Evolutionary conservation across 2,113 vertebrate species (phyloP), one percentile per base, ranked within the genome.

Genomic region (Emydura subglobosa): DNA sequence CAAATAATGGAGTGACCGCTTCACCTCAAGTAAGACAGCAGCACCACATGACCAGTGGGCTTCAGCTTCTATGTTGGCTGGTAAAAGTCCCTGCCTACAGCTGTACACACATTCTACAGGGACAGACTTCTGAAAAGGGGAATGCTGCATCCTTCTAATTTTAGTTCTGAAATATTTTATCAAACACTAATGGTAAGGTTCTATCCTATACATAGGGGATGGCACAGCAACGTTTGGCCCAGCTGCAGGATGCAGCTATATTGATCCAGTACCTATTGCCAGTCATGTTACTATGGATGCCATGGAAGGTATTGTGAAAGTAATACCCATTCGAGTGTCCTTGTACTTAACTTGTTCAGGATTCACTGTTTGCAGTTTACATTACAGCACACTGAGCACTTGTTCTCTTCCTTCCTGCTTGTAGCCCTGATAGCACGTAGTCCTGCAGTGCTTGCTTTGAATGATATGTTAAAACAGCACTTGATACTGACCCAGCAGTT

Each of bases 391-490:
- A 83, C 0, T 79, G 4, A 3, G 42, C 19, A 39, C 72, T 57
- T 22, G 1, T 1, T 80, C 0, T 6, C 0, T 2, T 85, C 16
- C 1, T 9, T 0, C 0, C 11, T 13, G 19, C 10, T 31, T 13
- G 42, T 96, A 99, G 99, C 98, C 76, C 88, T 99, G 94, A 98
- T 98, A 0, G 65, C 97, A 0, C 98, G 98, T 91, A 99, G 97
- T 89, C 99, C 99, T 0, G 97, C 98, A 0, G 89, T 61, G 4
- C 95, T 98, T 0, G 97, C 94, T 1, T 95, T 99, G 7, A 98
- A 99, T 0, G 80, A 99, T 86, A 88, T 99, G 98, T 96, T 99
- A 90, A 99, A 98, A 79, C 99, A 99, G 97, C 99, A 99, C 90
- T 82, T 99, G 57, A 76, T 97, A 85, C 95, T 99, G 87, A 99